These are phyloP conservation scores for Naso thynnoides DNA, from an alignment of 2,797 vertebrate genomes.

Conservation along the genomic window DNA sequence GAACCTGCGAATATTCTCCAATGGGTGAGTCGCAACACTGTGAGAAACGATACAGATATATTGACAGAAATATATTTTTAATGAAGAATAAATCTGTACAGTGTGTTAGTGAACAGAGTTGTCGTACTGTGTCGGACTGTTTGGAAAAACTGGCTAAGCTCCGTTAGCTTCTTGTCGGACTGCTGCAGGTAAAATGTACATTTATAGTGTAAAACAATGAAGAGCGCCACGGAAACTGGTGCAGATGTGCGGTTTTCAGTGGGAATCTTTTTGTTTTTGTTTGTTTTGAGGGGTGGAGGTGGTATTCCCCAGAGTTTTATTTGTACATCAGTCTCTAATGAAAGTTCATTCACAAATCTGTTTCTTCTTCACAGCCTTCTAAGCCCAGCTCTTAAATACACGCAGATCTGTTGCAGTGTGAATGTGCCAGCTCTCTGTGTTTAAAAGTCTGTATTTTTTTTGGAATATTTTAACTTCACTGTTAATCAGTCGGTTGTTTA, in stretches of 20 bases:
- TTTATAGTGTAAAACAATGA: neutral
- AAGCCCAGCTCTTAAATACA: neutral
- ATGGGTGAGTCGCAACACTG: conserved; percentile 50
- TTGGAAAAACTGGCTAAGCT: neutral
- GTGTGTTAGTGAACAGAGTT: neutral
- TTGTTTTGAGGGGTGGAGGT: neutral
- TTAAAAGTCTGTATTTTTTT: neutral
- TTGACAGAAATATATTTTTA: neutral
- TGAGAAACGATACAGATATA: accelerated
- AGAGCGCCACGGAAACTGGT: neutral
- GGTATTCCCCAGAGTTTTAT: neutral
- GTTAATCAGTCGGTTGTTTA: neutral
- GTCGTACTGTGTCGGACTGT: neutral
- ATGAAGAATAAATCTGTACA: neutral
- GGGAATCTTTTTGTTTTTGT: neutral
- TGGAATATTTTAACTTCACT: neutral
- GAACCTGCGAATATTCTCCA: neutral
- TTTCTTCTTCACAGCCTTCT: too few species aligned
- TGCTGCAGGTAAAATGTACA: neutral
- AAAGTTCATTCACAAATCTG: neutral
- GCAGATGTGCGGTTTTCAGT: too few species aligned
- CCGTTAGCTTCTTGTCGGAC: conserved; percentile 9
- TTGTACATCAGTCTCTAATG: neutral
- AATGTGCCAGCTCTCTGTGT: neutral
- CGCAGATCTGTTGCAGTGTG: too few species aligned